These are phyloP conservation scores for Arge pagana DNA, from an alignment of 2,888 invertebrate species.

Conservation along the genomic window DNA sequence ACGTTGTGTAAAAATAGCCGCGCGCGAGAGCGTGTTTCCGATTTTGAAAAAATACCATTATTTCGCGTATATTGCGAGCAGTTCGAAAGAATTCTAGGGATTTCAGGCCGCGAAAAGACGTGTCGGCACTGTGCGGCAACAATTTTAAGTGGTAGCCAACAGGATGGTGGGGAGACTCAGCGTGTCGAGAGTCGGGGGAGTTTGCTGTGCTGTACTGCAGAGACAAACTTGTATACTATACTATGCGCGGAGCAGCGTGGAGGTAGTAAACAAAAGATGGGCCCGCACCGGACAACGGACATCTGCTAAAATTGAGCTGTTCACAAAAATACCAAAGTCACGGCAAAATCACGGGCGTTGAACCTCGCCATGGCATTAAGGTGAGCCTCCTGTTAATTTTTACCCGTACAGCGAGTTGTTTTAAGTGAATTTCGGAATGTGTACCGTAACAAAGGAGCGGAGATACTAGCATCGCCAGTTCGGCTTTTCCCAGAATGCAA, in stretches of 20 bases:
- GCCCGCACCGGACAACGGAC: slow-evolving; percentile 14
- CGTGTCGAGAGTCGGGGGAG: slow-evolving; percentile 12
- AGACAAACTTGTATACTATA: too few species aligned
- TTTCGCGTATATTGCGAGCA: neutral
- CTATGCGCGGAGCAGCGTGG: slow-evolving; percentile 12
- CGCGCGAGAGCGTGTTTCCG: too few species aligned
- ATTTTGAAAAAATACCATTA: too few species aligned
- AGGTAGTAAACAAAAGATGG: slow-evolving; percentile 22
- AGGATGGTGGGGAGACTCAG: too few species aligned
- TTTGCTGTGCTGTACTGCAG: slow-evolving; percentile 6
- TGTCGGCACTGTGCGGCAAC: slow-evolving; percentile 10
- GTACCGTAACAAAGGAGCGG: slow-evolving; percentile 11
- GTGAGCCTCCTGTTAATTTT: neutral
- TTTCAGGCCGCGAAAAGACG: slow-evolving; percentile 16
- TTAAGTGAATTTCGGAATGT: neutral
- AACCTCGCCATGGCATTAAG: slow-evolving; percentile 3
- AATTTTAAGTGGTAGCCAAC: too few species aligned
- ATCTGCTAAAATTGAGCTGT: neutral
- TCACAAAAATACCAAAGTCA: too few species aligned
- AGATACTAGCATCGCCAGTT: neutral
- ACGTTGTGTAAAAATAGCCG: too few species aligned
- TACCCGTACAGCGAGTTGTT: neutral
- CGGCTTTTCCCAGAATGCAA: slow-evolving; percentile 23
- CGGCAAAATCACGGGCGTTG: neutral
- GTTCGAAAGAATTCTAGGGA: slow-evolving; percentile 9